Conservation (phyloP, 2,888 invertebrate genomes). For the Isoperla grammatica region DNA sequence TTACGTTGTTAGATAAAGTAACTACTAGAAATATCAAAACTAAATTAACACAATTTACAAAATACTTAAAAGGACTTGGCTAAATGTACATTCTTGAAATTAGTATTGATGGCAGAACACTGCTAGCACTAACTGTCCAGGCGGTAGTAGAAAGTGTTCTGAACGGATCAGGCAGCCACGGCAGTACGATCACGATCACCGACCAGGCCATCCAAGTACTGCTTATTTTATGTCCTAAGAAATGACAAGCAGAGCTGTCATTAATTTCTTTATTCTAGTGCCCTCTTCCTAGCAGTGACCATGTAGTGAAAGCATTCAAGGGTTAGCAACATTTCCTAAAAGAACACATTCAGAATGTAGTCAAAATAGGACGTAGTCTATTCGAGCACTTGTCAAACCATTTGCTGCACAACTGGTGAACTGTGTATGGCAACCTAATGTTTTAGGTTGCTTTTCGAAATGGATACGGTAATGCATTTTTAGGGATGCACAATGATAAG, state of each 20-base stretch:
- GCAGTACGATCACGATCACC: slow-evolving; percentile 7
- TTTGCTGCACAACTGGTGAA: too few relatives aligned
- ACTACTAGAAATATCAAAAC: too few relatives aligned
- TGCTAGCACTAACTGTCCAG: too few relatives aligned
- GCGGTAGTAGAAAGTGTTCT: background rate
- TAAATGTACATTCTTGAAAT: too few relatives aligned
- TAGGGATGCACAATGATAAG: slow-evolving; percentile 32
- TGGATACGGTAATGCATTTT: slow-evolving; percentile 20
- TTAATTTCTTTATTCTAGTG: background rate
- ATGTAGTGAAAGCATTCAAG: slow-evolving; percentile 28
- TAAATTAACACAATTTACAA: too few relatives aligned
- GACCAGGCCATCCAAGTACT: slow-evolving; percentile 8
- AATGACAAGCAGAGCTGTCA: slow-evolving; percentile 23
- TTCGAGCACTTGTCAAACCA: background rate
- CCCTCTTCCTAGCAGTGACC: slow-evolving; percentile 23
- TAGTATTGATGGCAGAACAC: too few relatives aligned
- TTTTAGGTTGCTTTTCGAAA: background rate
- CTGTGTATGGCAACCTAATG: too few relatives aligned
- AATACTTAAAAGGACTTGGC: too few relatives aligned
- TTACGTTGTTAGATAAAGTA: too few relatives aligned
- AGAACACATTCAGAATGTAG: slow-evolving; percentile 6
- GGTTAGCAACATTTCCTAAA: slow-evolving; percentile 13
- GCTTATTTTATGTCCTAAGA: slow-evolving; percentile 28
- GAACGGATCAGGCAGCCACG: slow-evolving; percentile 16
- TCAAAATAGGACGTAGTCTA: background rate